Evolutionary conservation across 2,113 vertebrate species (phyloP).

Genomic region (Egretta garzetta): DNA sequence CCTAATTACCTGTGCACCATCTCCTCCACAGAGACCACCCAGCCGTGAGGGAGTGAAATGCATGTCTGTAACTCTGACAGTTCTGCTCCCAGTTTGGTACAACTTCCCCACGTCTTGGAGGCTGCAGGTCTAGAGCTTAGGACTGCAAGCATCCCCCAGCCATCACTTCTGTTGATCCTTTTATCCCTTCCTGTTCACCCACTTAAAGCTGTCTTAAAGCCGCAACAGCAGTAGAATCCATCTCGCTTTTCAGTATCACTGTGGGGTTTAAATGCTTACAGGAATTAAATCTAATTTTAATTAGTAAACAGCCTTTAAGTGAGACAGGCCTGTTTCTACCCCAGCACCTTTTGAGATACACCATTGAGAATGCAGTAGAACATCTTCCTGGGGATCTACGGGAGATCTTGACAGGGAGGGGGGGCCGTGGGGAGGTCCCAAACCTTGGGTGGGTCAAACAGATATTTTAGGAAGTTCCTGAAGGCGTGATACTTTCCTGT

Average conservation of each 20-base stretch:
- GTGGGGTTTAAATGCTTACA: not conserved
- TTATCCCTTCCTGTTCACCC: not conserved
- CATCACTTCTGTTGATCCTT: not conserved
- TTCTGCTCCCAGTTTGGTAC: not conserved
- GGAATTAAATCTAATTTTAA: not conserved
- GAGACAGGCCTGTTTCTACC: not conserved
- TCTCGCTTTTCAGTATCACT: not conserved
- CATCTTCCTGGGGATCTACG: not conserved
- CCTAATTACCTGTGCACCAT: not conserved
- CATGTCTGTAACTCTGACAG: not conserved
- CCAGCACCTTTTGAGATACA: not conserved
- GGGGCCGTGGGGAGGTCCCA: not conserved
- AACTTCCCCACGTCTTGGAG: not conserved
- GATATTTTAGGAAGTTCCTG: not conserved
- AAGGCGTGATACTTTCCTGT: not conserved
- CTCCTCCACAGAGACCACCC: not conserved
- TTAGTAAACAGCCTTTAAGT: not conserved
- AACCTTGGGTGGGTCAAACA: not conserved
- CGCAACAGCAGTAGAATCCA: not conserved
- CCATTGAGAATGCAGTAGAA: not conserved
- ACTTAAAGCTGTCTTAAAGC: not conserved
- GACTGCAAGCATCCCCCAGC: not conserved
- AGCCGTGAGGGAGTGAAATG: not conserved
- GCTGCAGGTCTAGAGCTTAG: not conserved
- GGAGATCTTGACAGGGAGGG: fast-evolving